Evolutionary conservation across 2,888 invertebrate species (phyloP), one percentile per base, ranked within the genome.

Genomic region (Drosophila gaucha): DNA sequence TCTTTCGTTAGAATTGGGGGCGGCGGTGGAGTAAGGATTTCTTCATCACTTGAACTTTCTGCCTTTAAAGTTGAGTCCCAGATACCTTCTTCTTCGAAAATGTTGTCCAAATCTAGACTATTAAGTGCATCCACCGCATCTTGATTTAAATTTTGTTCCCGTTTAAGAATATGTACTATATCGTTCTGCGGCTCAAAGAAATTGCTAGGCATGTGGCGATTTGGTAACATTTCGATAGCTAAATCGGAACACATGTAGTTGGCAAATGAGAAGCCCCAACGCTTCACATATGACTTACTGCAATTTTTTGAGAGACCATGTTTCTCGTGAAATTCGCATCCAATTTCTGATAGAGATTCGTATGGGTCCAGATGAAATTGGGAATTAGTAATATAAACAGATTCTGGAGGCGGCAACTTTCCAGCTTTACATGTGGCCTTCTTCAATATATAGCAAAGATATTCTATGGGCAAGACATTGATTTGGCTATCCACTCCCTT

Each of bases 201-300:
- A 26, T 36, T 8, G 6, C 16, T 30, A 6, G 74, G 70, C 22
- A 18, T 56, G 33, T 71, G 74, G 1, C 49, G 31, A 20, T 58
- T 57, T 2, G 59, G 50, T 1, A 20, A 8, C 62, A 75, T 46
- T 47, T 16, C 2, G 10, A 74, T 65, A 9, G 28, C 56, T 24
- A 75, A 47, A 35, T 71, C 71, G 6, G 38, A 9, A 35, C 74
- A 74, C 49, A 74, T 58, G n/a, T 62, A 52, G 1, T 3, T n/a
- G 24, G 74, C 46, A 46, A 75, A 75, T 12, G 22, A 36, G 16
- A 39, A 71, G 10, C 51, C 46, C 74, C 75, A 75, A 18, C 65
- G 65, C 2, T 49, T 74, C 2, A 75, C 71, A 12, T 36, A 26
- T 0, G 74, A 52, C 18, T 66, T 56, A 2, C 71, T 50, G 51